Percentiles rank a stretch among this genome's conserved stretches.
Evolutionary conservation across 2,888 invertebrate species (phyloP).

Genomic region (Parasteatoda lunata): DNA sequence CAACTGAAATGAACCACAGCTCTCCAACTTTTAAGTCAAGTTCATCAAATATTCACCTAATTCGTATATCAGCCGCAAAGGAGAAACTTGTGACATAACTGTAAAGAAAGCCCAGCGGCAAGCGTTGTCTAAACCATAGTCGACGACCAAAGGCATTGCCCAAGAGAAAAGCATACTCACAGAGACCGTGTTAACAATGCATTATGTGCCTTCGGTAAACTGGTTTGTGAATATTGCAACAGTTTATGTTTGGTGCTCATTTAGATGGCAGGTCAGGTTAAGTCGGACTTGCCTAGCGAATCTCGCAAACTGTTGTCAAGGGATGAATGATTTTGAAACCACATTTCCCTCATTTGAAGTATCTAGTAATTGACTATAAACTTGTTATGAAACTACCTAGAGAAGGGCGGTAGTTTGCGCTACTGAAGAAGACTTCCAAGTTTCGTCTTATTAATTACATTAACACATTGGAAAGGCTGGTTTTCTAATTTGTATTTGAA

Average conservation of each 20-base stretch:
- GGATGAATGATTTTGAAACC: conserved; percentile 52
- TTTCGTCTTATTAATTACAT: conserved; percentile 65
- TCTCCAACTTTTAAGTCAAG: conserved; percentile 47
- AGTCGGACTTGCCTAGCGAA: conserved; percentile 42
- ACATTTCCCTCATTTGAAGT: conserved; percentile 50
- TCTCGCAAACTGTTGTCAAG: conserved; percentile 60
- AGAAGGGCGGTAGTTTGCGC: conserved; percentile 7
- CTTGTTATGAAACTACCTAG: conserved; percentile 59
- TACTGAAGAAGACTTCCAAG: conserved; percentile 33
- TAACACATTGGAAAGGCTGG: conserved; percentile 54
- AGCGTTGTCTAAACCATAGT: background rate
- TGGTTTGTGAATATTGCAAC: conserved; percentile 65
- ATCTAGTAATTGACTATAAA: conserved; percentile 66
- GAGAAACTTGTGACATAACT: conserved; percentile 55
- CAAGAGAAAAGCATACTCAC: conserved; percentile 29
- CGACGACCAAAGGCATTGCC: conserved; percentile 22
- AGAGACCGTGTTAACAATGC: conserved; percentile 64
- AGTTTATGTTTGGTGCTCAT: conserved; percentile 68
- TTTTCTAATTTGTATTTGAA: conserved; percentile 57
- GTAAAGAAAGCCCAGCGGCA: conserved; percentile 64
- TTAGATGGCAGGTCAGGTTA: conserved; percentile 63
- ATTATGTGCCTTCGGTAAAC: conserved; percentile 67
- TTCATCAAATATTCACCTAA: conserved; percentile 54
- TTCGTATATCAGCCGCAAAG: conserved; percentile 26
- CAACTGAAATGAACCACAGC: no score